Percentiles rank a stretch among this genome's conserved stretches.
phyloP scores from a whole-genome alignment of 1,140 invertebrate species.

The Philotrypesis tridentata region DNA sequence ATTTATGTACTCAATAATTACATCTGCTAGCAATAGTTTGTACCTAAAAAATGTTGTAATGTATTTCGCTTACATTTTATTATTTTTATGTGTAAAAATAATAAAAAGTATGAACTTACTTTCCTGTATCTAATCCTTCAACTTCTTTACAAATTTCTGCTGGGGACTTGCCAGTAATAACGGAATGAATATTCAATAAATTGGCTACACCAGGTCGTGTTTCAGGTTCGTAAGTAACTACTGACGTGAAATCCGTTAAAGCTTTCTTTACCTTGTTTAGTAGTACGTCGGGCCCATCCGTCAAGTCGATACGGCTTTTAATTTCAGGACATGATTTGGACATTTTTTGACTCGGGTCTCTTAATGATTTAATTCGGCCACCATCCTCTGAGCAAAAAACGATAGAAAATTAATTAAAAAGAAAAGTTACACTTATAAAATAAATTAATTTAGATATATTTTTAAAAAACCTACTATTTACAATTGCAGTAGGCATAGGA shows the following conservation, averaged over 20 bases:
- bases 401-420: conserved; percentile 26
- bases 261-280: conserved; percentile 91
- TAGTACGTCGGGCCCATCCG: conserved; percentile 86
- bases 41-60: conserved; percentile 74
- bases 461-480: conserved; percentile 75
- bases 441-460: not conserved
- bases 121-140: conserved; percentile 81
- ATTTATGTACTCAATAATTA: conserved; percentile 80
- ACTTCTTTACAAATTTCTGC: conserved; percentile 84
- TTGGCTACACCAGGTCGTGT: conserved; percentile 91
- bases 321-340: conserved; percentile 93
- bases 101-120: conserved; percentile 67
- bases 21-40: conserved; percentile 85
- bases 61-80: conserved; percentile 10
- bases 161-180: conserved; percentile 80
- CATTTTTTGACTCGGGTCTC: conserved; percentile 95
- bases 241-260: conserved; percentile 91
- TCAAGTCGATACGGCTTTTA: conserved; percentile 86
- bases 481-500: conserved; percentile 80
- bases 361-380: conserved; percentile 84
- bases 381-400: conserved; percentile 70
- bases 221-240: conserved; percentile 86
- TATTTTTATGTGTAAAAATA: conserved; percentile 29
- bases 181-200: conserved; percentile 88
- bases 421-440: not conserved